Base-by-base conservation (phyloP, 2,113 vertebrate species). In the Sclerurus mexicanus region DNA sequence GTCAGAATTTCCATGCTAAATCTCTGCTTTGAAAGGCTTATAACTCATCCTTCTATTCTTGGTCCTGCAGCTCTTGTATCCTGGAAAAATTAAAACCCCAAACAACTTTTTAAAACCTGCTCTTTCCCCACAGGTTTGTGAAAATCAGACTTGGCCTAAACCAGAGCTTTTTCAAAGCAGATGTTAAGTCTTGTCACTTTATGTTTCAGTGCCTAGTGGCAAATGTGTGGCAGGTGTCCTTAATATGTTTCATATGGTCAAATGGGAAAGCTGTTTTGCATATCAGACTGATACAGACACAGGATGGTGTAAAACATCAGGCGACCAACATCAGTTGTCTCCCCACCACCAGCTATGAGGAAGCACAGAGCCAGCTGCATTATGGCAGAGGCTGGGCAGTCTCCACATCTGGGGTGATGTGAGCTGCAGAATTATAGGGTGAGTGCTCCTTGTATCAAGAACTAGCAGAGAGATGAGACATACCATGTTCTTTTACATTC, bases 1-100 rank as follows among this genome's bases (percentile, higher is more conserved):
- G 95, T 93, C 95, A 96, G 94, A 96, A 94, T 72, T 95, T 96
- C 95, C 85, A 79, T 93, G 90, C 95, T 91, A 91, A 85, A 97
- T 97, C 96, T 96, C 73, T 52, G 37, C 95, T 94, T 95, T 95
- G 92, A 95, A 90, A 92, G 76, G 69, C 89, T 93, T 96, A 44
- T 89, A 96, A 74, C 46, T 85, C 78, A 64, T 95, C 92, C 42
- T 95, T 87, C 94, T 96, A 95, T 97, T 97, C 80, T 72, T 72
- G 94, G 62, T 89, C 83, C 46, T 89, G 77, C n/a, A 81, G 69
- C 52, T 85, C 76, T 76, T 3, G 2, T 67, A 73, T 42, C 18
- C 64, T 30, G 44, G 68, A 55, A 46, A 87, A 10, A 23, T 10
- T 25, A 18, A 18, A 68, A 58, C 1, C 5, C 3, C 5, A 7